Evolutionary conservation across 2,888 invertebrate genomes (phyloP).

Genomic region (Oscheius sp.): DNA sequence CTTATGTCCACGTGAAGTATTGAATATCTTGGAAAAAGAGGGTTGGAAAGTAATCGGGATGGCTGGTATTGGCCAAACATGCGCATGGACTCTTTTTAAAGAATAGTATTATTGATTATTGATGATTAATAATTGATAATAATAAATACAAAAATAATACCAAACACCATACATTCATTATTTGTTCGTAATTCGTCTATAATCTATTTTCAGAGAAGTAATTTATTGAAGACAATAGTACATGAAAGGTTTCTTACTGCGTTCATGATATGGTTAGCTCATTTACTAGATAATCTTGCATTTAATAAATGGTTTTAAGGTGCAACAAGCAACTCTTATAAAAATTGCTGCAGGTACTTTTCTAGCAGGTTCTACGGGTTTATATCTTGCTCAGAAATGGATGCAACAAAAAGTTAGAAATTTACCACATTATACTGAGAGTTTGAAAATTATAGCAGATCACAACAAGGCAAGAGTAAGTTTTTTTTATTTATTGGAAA

Average conservation of each 20-base stretch:
- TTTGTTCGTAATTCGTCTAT: not conserved
- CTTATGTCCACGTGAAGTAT: constrained; percentile 74
- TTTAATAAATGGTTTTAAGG: constrained; percentile 40
- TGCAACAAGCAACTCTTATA: constrained; percentile 61
- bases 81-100: constrained; percentile 76
- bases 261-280: constrained; percentile 22
- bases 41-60: constrained; percentile 75
- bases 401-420: constrained; percentile 62
- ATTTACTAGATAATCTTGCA: not conserved
- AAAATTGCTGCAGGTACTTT: constrained; percentile 68
- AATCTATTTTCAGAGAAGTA: not conserved
- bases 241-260: not conserved
- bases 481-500: not conserved
- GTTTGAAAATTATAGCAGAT: constrained; percentile 63
- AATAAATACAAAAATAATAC: not conserved
- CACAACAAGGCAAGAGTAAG: constrained; percentile 62
- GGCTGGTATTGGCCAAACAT: constrained; percentile 77
- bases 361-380: constrained; percentile 62
- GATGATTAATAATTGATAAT: not conserved
- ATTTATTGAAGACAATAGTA: not conserved
- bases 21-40: constrained; percentile 74
- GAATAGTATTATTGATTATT: constrained; percentile 8
- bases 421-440: constrained; percentile 64
- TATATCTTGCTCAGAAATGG: constrained; percentile 66
- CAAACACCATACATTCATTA: not conserved